These are phyloP conservation scores for Meganola albula DNA, from an alignment of 2,888 invertebrate genomes.

Conservation along the genomic window DNA sequence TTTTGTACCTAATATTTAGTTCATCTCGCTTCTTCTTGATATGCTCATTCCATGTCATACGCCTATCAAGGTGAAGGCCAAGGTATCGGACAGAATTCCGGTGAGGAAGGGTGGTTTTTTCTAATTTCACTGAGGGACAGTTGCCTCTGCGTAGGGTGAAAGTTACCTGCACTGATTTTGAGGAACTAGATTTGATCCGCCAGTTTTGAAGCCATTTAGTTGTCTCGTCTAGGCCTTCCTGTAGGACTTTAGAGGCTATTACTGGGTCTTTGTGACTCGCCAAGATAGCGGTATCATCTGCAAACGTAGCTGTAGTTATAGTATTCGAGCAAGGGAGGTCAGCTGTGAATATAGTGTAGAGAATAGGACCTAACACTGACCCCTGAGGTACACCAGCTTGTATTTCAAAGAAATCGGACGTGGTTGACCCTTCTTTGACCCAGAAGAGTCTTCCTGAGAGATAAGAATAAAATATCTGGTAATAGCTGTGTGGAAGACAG, in stretches of 20 bases:
- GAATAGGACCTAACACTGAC: too few relatives aligned
- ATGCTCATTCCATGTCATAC: not conserved
- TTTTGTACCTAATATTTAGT: not conserved
- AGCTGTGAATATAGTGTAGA: too few relatives aligned
- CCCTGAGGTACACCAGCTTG: too few relatives aligned
- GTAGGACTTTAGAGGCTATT: not conserved
- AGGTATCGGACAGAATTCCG: not conserved
- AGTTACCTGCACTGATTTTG: not conserved
- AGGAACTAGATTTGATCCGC: not conserved
- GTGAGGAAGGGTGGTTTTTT: not conserved
- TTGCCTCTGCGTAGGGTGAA: not conserved
- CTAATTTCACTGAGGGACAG: not conserved
- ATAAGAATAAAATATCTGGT: too few relatives aligned
- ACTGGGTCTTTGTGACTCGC: not conserved
- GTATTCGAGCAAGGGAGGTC: not conserved
- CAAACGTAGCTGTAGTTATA: not conserved
- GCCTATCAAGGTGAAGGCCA: not conserved
- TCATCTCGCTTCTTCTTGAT: not conserved
- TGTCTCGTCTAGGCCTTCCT: not conserved
- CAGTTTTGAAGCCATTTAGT: not conserved
- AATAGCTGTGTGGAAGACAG: too few relatives aligned
- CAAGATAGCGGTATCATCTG: not conserved
- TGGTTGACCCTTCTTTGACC: too few relatives aligned
- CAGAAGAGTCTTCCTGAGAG: too few relatives aligned
- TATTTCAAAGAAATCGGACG: too few relatives aligned